phyloP scores from a whole-genome alignment of 2,797 vertebrate species.

The Sebastes aleutianus region DNA sequence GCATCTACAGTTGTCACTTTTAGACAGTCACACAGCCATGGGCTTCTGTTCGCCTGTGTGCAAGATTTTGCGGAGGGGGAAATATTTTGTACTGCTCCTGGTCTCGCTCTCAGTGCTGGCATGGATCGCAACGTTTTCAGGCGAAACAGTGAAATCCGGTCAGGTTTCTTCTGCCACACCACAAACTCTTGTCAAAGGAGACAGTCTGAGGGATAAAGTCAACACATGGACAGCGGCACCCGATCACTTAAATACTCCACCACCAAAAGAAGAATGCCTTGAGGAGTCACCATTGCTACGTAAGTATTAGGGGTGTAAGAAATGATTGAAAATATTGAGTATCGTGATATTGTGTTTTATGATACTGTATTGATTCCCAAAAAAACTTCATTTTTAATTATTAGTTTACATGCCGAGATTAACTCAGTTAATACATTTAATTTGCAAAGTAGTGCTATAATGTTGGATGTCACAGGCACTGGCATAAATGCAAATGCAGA shows the following conservation, averaged over 20 bases:
- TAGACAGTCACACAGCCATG: constrained; percentile 73
- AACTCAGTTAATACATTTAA: no score
- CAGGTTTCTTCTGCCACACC: constrained; percentile 19
- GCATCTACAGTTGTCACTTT: background rate
- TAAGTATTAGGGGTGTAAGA: constrained; percentile 76
- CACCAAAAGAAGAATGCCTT: constrained; percentile 77
- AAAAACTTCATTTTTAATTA: no score
- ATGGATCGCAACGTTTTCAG: constrained; percentile 83
- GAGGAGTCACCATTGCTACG: constrained; percentile 85
- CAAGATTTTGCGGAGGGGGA: constrained; percentile 81
- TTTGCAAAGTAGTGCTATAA: no score
- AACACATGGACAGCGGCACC: constrained; percentile 24
- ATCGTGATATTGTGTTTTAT: no score
- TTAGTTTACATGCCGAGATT: no score
- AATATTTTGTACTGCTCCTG: constrained; percentile 82
- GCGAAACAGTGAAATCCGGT: constrained; percentile 59
- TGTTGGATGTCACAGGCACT: no score
- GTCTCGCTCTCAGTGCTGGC: constrained; percentile 82
- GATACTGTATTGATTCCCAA: no score
- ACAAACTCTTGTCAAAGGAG: constrained; percentile 46
- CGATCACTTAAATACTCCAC: background rate
- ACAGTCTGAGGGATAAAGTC: constrained; percentile 16
- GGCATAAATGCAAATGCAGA: no score
- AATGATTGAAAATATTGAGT: background rate
- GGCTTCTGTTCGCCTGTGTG: constrained; percentile 63